These are phyloP conservation scores for Luidia sarsii DNA, from an alignment of 53 echinoderm and acorn worm species.

Conservation along the genomic window DNA sequence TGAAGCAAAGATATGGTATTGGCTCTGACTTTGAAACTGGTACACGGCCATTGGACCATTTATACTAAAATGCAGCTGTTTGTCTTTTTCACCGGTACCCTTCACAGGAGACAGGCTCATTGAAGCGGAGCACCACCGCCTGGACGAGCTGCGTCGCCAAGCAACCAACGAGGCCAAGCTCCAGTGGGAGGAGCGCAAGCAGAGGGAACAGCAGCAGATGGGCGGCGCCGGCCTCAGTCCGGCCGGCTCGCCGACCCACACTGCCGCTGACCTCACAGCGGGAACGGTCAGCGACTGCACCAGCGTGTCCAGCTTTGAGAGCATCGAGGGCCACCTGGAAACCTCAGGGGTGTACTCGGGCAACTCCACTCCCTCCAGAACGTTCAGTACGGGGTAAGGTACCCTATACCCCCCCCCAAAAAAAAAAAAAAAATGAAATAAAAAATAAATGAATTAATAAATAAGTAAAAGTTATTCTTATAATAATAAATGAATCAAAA, in stretches of 20 bases:
- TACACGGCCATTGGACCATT: too few species aligned
- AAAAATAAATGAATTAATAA: too few species aligned
- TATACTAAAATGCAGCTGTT: too few species aligned
- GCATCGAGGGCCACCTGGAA: constrained; percentile 88
- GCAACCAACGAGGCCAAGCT: constrained; percentile 74
- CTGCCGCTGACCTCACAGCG: constrained; percentile 47
- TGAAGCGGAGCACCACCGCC: constrained; percentile 70
- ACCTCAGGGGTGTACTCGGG: constrained; percentile 62
- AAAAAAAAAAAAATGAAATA: too few species aligned
- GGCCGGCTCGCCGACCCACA: constrained; percentile 58
- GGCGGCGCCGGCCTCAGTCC: constrained; percentile 15
- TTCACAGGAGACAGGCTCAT: constrained; percentile 75
- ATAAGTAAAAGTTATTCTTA: too few species aligned
- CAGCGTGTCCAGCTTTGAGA: constrained; percentile 96
- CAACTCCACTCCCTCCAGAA: constrained; percentile 82
- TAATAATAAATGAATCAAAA: too few species aligned
- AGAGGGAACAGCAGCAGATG: constrained; percentile 35
- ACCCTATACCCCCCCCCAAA: too few species aligned
- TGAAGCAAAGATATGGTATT: background rate
- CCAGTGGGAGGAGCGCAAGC: constrained; percentile 91
- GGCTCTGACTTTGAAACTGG: too few species aligned
- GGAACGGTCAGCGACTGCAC: constrained; percentile 72
- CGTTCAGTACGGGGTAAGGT: constrained; percentile 70
- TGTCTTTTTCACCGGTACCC: background rate
- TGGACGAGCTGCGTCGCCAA: constrained; percentile 67